A percentile compares a stretch with the other conserved stretches of the same genome.
Evolutionary conservation across 1,140 invertebrate species (phyloP).

Genomic region (Drosophila cardini): DNA sequence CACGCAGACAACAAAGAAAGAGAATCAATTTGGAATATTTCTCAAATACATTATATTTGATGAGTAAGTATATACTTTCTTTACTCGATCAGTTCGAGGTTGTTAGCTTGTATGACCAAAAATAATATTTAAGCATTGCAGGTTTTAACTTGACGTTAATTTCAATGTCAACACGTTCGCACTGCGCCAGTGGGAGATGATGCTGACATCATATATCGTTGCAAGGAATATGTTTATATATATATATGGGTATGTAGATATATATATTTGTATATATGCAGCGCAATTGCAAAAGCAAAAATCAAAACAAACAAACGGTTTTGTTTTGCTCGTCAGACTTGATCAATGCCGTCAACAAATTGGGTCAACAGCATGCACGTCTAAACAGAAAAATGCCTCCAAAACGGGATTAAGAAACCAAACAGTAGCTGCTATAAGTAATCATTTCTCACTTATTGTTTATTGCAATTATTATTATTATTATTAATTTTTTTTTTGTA

Average conservation of each 20-base stretch:
- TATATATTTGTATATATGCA: constrained; percentile 29
- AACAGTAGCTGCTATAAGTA: constrained; percentile 43
- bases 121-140: constrained; percentile 23
- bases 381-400: constrained; percentile 1
- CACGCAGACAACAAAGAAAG: not conserved
- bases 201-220: constrained; percentile 65
- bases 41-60: not conserved
- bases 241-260: not conserved
- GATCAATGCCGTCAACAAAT: constrained; percentile 56
- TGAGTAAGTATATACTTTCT: not conserved
- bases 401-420: constrained; percentile 49
- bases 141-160: constrained; percentile 23
- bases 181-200: constrained; percentile 26
- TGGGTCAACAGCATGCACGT: constrained; percentile 57
- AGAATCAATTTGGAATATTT: not conserved
- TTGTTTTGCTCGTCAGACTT: constrained; percentile 45
- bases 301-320: constrained; percentile 56
- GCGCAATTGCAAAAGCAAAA: constrained; percentile 42
- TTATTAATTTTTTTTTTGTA: too few relatives aligned
- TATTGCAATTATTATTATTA: too few relatives aligned
- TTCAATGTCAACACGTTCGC: constrained; percentile 56
- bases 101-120: constrained; percentile 37
- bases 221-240: constrained; percentile 24
- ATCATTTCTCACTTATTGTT: constrained; percentile 19
- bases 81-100: constrained; percentile 13